A percentile compares a stretch with the other conserved stretches of the same genome.
Conservation (phyloP, 2,888 invertebrate genomes). For the Cataglyphis livida region DNA sequence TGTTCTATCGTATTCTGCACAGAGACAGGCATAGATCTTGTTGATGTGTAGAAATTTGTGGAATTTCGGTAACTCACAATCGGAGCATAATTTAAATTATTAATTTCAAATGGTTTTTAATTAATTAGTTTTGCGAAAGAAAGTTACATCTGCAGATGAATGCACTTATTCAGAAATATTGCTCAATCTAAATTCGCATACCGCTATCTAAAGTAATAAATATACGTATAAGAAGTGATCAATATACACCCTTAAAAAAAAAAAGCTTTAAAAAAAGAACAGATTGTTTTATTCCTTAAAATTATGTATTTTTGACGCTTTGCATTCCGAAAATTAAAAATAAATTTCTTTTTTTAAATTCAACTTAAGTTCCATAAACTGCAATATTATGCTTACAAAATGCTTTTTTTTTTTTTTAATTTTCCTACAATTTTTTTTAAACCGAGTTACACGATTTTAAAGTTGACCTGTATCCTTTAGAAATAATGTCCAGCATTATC, state of each 20-base stretch:
- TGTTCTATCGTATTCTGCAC: background rate
- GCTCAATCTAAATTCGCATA: conserved; percentile 11
- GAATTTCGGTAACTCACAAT: background rate
- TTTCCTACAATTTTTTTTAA: no score
- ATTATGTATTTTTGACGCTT: no score
- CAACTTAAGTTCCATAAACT: no score
- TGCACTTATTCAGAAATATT: background rate
- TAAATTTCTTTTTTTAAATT: no score
- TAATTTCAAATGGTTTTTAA: background rate
- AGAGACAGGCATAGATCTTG: background rate
- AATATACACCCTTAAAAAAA: background rate
- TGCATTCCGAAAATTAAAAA: no score
- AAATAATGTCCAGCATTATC: background rate
- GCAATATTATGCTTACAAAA: no score
- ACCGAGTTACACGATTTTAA: no score
- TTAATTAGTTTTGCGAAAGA: background rate
- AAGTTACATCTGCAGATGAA: background rate
- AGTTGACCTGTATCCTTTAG: no score
- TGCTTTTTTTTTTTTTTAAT: no score
- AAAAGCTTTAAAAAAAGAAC: no score
- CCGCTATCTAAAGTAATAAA: background rate
- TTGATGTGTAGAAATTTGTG: background rate
- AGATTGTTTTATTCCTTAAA: no score
- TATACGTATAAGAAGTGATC: background rate
- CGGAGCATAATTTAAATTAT: background rate